These are phyloP conservation scores for Diaperis boleti DNA, from an alignment of 2,888 invertebrate species.

Conservation along the genomic window DNA sequence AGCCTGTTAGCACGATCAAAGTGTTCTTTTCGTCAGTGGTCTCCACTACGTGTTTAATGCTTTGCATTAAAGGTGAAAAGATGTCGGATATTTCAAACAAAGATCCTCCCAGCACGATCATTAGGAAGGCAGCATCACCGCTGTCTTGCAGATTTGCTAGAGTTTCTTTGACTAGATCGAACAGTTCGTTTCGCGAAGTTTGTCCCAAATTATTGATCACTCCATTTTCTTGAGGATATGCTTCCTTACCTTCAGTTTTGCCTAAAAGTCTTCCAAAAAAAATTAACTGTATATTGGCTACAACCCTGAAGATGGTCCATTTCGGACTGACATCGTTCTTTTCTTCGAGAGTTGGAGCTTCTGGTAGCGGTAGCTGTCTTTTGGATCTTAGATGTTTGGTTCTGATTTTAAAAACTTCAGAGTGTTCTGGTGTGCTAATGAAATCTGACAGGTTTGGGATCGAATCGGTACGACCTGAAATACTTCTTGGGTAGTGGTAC, in stretches of 20 bases:
- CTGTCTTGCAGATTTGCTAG: constrained; percentile 49
- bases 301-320: constrained; percentile 53
- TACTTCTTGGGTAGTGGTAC: constrained; percentile 24
- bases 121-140: constrained; percentile 51
- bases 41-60: constrained; percentile 57
- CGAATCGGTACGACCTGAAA: constrained; percentile 10
- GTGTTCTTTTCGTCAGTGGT: constrained; percentile 54
- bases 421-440: constrained; percentile 53
- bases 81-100: constrained; percentile 52
- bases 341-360: neutral
- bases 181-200: constrained; percentile 39
- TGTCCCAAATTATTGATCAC: neutral
- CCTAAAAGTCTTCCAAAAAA: constrained; percentile 55
- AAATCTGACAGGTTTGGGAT: constrained; percentile 19
- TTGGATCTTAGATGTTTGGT: constrained; percentile 42
- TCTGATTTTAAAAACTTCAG: constrained; percentile 56
- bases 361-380: neutral
- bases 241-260: constrained; percentile 37
- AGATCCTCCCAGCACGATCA: constrained; percentile 56
- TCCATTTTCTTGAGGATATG: constrained; percentile 2
- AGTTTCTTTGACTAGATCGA: constrained; percentile 53
- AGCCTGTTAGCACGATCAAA: constrained; percentile 55
- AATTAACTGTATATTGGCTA: constrained; percentile 52
- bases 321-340: constrained; percentile 22
- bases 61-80: constrained; percentile 56